phyloP scores from a whole-genome alignment of 1,140 invertebrate species.

The Ephestia elutella region DNA sequence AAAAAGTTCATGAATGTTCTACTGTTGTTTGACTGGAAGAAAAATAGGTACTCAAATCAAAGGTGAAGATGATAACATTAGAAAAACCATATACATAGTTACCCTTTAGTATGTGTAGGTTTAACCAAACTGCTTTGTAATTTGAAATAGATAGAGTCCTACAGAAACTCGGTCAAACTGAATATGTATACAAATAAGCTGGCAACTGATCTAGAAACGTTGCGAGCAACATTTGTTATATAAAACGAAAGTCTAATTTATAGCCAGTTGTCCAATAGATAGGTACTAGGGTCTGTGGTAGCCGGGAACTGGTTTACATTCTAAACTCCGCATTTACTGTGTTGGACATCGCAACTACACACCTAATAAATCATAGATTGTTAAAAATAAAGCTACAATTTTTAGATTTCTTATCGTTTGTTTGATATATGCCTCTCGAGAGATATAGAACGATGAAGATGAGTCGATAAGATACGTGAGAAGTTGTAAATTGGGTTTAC shows the following conservation, averaged over 20 bases:
- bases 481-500: not conserved
- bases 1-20: too few species aligned
- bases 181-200: slow-evolving; percentile 11
- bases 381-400: not conserved
- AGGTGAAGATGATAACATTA: too few species aligned
- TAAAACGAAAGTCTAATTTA: slow-evolving; percentile 19
- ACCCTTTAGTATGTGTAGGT: too few species aligned
- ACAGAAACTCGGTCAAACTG: slow-evolving; percentile 7
- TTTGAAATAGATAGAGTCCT: not conserved
- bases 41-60: too few species aligned
- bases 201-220: slow-evolving; percentile 1
- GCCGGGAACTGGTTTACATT: slow-evolving; percentile 16
- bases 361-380: slow-evolving; percentile 1
- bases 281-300: not conserved
- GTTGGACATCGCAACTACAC: not conserved
- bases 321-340: slow-evolving; percentile 9
- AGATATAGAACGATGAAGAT: not conserved
- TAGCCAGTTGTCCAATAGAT: slow-evolving; percentile 1
- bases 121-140: not conserved
- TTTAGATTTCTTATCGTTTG: not conserved
- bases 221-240: slow-evolving; percentile 11
- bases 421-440: not conserved
- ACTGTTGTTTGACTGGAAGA: too few species aligned
- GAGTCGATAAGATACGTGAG: not conserved
- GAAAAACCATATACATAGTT: too few species aligned